Evolutionary conservation across 2,888 invertebrate genomes (phyloP).

Genomic region (Drosophila mulleri): DNA sequence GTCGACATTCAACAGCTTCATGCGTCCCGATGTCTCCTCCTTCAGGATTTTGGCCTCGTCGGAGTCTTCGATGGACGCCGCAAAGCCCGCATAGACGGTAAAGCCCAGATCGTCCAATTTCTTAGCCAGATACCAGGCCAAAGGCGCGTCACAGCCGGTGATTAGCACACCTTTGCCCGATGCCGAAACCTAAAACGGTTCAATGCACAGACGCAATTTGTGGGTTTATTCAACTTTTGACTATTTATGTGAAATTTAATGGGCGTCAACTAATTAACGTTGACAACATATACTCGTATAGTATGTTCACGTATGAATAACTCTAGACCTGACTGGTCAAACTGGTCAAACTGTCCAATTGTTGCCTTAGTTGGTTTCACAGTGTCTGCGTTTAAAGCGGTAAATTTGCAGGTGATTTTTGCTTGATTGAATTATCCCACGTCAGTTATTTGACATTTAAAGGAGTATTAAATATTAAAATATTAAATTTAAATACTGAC

Average conservation of each 20-base stretch:
- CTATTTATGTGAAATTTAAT: constrained; percentile 1
- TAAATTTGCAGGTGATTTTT: too few species aligned
- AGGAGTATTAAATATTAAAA: too few species aligned
- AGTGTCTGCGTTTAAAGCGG: too few species aligned
- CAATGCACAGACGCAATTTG: constrained; percentile 1
- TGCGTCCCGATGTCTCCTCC: constrained; percentile 91
- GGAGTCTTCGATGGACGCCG: constrained; percentile 88
- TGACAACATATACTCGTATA: neutral
- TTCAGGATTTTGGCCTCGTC: constrained; percentile 91
- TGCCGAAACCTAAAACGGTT: constrained; percentile 88
- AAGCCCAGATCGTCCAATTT: constrained; percentile 93
- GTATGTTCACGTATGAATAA: constrained; percentile 13
- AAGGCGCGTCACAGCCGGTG: constrained; percentile 90
- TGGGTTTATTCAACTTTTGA: constrained; percentile 46
- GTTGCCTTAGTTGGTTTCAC: too few species aligned
- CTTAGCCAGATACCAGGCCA: constrained; percentile 88
- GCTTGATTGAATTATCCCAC: too few species aligned
- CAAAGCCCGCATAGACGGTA: constrained; percentile 94
- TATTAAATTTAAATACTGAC: too few species aligned
- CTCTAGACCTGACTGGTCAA: constrained; percentile 32
- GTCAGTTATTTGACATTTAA: too few species aligned
- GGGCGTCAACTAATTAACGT: constrained; percentile 32
- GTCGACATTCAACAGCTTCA: constrained; percentile 91
- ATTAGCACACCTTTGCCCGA: constrained; percentile 93
- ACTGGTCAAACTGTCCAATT: neutral